These are phyloP conservation scores for Caracal caracal DNA, from an alignment of 2,113 vertebrate species.

Conservation along the genomic window DNA sequence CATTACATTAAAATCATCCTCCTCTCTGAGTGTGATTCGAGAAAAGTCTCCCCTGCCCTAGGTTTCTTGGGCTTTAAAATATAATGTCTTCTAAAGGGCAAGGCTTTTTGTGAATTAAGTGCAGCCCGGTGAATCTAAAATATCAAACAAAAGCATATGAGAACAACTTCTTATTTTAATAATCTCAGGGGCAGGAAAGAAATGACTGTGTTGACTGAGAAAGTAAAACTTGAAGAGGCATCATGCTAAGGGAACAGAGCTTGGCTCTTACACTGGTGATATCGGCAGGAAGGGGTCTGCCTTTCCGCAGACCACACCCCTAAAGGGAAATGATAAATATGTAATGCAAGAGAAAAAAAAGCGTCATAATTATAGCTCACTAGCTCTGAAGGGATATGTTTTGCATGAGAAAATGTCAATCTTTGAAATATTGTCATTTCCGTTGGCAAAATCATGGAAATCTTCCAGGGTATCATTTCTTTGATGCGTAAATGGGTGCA, in stretches of 20 bases:
- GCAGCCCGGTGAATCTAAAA: background rate
- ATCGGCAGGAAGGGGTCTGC: background rate
- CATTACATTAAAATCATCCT: background rate
- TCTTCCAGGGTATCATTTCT: background rate
- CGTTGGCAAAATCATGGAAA: background rate
- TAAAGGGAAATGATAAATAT: background rate
- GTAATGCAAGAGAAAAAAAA: background rate
- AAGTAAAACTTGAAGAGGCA: background rate
- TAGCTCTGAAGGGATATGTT: background rate
- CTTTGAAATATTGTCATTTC: conserved; percentile 34
- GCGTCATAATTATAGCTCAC: background rate
- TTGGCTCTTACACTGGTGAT: rapidly evolving
- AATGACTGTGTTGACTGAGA: background rate
- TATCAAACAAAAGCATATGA: background rate
- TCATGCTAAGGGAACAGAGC: background rate
- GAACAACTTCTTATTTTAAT: background rate
- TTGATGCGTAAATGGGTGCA: background rate
- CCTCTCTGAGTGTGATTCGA: background rate
- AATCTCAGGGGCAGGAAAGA: background rate
- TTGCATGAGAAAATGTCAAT: background rate
- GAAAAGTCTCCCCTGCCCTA: background rate
- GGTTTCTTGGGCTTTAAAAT: conserved; percentile 48
- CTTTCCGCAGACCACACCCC: background rate
- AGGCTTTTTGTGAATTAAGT: background rate
- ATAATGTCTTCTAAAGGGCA: background rate